phyloP scores from a whole-genome alignment of 2,113 vertebrate genomes.

The Arenaria interpres region DNA sequence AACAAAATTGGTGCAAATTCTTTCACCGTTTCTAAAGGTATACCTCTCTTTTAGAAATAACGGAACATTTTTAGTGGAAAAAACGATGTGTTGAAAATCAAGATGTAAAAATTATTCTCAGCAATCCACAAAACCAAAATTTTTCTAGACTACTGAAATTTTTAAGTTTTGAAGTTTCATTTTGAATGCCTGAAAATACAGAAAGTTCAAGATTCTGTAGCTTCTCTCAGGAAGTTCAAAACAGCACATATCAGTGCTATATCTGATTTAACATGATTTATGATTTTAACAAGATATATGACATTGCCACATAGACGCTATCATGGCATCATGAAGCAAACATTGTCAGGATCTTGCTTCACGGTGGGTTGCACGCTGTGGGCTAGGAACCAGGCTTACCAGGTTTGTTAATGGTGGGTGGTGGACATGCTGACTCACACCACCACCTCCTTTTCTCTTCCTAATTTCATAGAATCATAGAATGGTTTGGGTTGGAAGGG shows the following conservation, averaged over 20 bases:
- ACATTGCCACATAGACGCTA: rapidly evolving
- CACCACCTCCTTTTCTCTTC: background rate
- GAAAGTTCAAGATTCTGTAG: background rate
- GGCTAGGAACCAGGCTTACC: background rate
- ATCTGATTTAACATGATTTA: background rate
- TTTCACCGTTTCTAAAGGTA: background rate
- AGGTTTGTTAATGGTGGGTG: background rate
- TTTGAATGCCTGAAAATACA: background rate
- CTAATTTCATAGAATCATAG: background rate
- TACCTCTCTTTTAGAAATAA: background rate
- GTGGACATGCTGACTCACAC: rapidly evolving
- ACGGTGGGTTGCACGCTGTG: background rate
- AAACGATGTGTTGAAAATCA: background rate
- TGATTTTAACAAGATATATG: rapidly evolving
- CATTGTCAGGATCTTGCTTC: background rate
- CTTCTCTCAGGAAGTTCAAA: background rate
- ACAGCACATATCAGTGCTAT: background rate
- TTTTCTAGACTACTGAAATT: background rate
- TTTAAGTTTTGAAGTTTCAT: background rate
- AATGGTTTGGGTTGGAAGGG: background rate
- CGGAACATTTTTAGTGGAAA: background rate
- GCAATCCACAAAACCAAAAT: background rate
- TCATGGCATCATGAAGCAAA: background rate
- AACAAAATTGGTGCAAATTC: background rate
- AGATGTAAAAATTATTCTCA: background rate